These are phyloP conservation scores for Eubasilissa regina DNA, from an alignment of 1,140 invertebrate genomes.

Conservation along the genomic window DNA sequence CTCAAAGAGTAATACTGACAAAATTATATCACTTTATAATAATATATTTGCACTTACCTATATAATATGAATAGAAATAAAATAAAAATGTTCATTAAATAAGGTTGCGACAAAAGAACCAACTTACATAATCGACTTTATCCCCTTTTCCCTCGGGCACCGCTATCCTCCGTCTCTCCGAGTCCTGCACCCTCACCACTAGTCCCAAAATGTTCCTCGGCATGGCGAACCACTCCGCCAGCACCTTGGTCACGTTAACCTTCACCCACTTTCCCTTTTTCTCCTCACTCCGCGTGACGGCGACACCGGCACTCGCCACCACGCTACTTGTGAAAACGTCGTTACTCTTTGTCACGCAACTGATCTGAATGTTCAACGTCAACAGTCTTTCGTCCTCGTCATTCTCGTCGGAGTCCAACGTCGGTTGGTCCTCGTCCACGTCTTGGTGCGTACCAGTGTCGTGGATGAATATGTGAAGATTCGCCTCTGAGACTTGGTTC, in stretches of 20 bases:
- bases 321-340: conserved; percentile 64
- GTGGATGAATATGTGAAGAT: conserved; percentile 73
- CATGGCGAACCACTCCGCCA: conserved; percentile 83
- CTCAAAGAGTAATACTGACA: too few species aligned
- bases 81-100: not conserved
- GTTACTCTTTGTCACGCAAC: conserved; percentile 62
- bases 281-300: conserved; percentile 18
- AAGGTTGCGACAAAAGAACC: not conserved
- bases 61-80: too few species aligned
- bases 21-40: too few species aligned
- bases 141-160: conserved; percentile 68
- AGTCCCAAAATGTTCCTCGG: conserved; percentile 83
- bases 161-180: conserved; percentile 67
- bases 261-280: conserved; percentile 79
- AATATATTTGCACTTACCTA: too few species aligned
- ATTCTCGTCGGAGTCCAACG: not conserved
- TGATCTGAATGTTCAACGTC: conserved; percentile 66
- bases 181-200: conserved; percentile 78
- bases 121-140: conserved; percentile 11
- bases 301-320: conserved; percentile 61
- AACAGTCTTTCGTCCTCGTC: conserved; percentile 49
- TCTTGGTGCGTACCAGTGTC: conserved; percentile 61
- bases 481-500: conserved; percentile 71
- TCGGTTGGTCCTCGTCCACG: conserved; percentile 22
- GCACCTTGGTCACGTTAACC: conserved; percentile 83